Conservation (phyloP, 2,888 invertebrate species). For the Plutella xylostella region DNA sequence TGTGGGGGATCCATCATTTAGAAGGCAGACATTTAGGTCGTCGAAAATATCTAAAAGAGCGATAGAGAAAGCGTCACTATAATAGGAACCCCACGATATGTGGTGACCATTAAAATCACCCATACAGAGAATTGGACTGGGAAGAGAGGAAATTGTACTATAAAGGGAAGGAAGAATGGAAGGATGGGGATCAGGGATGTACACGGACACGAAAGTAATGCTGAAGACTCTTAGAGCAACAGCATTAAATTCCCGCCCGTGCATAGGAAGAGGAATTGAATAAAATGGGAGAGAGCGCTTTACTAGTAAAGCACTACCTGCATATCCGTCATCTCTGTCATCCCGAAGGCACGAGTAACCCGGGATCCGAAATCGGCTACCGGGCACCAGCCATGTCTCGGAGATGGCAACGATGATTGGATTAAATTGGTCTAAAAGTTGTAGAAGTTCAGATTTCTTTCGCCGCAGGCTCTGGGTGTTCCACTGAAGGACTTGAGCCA, state of each 20-base stretch:
- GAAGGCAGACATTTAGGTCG: constrained; percentile 13
- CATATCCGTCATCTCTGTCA: too few species aligned
- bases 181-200: too few species aligned
- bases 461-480: neutral
- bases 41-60: neutral
- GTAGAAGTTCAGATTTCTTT: neutral
- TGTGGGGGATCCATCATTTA: constrained; percentile 20
- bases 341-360: neutral
- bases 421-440: neutral
- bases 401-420: neutral
- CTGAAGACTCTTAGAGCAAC: too few species aligned
- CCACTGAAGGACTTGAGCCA: too few species aligned
- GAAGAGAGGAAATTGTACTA: too few species aligned
- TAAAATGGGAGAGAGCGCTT: neutral
- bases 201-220: too few species aligned
- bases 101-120: neutral
- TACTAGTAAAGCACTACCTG: neutral
- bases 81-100: neutral
- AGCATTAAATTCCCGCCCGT: too few species aligned
- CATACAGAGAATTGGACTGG: too few species aligned
- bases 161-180: too few species aligned
- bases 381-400: constrained; percentile 1
- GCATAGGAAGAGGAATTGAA: neutral
- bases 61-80: neutral
- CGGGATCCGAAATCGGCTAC: neutral